Evolutionary conservation across 1,140 invertebrate species (phyloP), one percentile per base, ranked within the genome.

Genomic region (Caenorhabditis tropicalis): DNA sequence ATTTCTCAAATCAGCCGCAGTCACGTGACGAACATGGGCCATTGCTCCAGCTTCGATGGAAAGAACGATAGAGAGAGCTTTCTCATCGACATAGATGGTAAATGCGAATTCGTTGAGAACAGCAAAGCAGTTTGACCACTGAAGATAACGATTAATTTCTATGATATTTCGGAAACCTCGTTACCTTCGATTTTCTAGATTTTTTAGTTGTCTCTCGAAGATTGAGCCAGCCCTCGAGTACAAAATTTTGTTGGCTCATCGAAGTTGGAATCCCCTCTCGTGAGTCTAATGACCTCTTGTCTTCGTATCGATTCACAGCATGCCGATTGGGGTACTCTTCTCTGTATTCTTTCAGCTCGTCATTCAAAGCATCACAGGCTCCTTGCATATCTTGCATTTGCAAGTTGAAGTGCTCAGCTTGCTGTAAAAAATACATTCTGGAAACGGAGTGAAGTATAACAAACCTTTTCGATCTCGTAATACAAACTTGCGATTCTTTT

Each of bases 1-100:
- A 91, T 97, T 94, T 91, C 98, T 97, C 86, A 98, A 96, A 94
- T 99, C 97, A 89, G 96, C 96, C 93, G 98, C 97, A 81, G 97
- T 98, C 79, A 99, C 97, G 84, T 96, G 95, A 88, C 97, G 94
- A 84, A 99, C 97, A 93, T 99, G 97, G 93, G 98, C 98, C 89
- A 99, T 95, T 94, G 58, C 58, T 2, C 43, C 43, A 4, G 43
- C 81, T 82, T 51, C 43, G n/a, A 82, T 60, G 2, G 24, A 15
- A 9, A 82, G 24, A 36, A 46, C 16, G 10, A 82, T 27, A 16
- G 31, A 27, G 4, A 36, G 21, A 16, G n/a, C 31, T 29, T 83
- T 83, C 33, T 74, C 56, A 27, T 84, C 83, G 74, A 29, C 21
- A 39, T 33, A 58, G 5, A 84, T 29, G 0, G 65, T 79, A 49